Conservation (phyloP, 2,797 vertebrate genomes). For the Chelonia mydas region DNA sequence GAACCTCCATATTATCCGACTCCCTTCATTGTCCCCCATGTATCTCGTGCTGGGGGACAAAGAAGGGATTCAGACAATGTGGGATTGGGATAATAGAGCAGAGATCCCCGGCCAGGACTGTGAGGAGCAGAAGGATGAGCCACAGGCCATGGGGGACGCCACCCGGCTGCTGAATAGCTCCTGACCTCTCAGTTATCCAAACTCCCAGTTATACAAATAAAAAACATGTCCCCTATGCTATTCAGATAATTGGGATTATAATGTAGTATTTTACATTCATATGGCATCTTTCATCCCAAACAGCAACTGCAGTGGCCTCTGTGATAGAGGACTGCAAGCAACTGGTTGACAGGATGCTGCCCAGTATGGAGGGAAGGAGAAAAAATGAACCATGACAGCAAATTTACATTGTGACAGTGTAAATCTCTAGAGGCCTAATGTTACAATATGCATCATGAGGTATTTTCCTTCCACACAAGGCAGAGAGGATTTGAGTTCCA, state of each 20-base stretch:
- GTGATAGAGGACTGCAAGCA: neutral
- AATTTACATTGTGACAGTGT: neutral
- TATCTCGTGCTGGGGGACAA: neutral
- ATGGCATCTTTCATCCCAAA: neutral
- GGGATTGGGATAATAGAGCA: neutral
- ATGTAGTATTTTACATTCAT: neutral
- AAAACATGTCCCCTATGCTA: neutral
- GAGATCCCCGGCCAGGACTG: neutral
- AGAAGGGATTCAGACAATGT: neutral
- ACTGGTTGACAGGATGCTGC: accelerated
- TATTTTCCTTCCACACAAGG: constrained; percentile 3
- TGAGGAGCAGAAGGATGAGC: neutral
- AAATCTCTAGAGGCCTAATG: neutral
- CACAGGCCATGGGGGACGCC: accelerated
- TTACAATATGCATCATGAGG: neutral
- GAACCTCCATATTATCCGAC: neutral
- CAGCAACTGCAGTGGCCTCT: neutral
- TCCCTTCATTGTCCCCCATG: neutral
- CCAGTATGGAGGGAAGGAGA: neutral
- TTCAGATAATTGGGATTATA: neutral
- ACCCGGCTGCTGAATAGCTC: neutral
- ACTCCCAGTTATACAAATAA: neutral
- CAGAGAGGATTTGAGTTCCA: constrained; percentile 15
- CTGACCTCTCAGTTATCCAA: neutral
- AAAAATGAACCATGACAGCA: neutral